Evolutionary conservation across 92 coral and sea anemone species (phyloP), one percentile per base, ranked within the genome.

Genomic region (Phenganax stokvisi): DNA sequence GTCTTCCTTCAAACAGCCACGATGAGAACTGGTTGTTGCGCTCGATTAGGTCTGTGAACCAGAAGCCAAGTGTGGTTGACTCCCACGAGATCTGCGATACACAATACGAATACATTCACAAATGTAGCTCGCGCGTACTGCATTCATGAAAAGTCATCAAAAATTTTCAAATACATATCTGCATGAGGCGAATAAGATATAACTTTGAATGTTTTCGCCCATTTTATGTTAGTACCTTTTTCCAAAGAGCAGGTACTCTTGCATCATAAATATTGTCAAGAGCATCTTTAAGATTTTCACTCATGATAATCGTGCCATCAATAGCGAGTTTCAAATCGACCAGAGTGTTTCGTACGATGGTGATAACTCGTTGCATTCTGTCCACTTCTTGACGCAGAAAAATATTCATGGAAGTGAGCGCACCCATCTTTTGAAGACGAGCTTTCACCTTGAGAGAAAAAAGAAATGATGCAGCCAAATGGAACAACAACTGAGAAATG

Each of bases 381-480:
- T 96, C 99, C 71, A 96, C 88, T 64, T 96, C 99, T 92, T 96
- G 99, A 55, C 99, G 96, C 51, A 96, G 88, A 89, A 96, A 96
- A 81, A 96, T 96, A 79, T 96, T 96, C 96, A 96, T 96, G 11
- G 99, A 90, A 0, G 99, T 90, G 68, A 96, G 85, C 8, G 99
- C 97, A 29, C 97, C 99, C 99, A 96, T 96, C 84, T 96, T 96
- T 76, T 96, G 99, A 27, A 96, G 91, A 3, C 99, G 92, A 7
- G 89, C 83, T 87, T 88, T 91, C 9, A 93, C 93, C 98, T 93
- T 80, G 15, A 55, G 60, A 58, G n/a, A 59, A 57, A 77, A 70
- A 8, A 52, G n/a, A 12, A 54, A 62, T 25, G 37, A 51, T 37
- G 54, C 9, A 31, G 51, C 47, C 12, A 47, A 72, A 13, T 6